These are phyloP conservation scores for Lutraria rhynchaena DNA, from an alignment of 1,140 invertebrate genomes.

Conservation along the genomic window DNA sequence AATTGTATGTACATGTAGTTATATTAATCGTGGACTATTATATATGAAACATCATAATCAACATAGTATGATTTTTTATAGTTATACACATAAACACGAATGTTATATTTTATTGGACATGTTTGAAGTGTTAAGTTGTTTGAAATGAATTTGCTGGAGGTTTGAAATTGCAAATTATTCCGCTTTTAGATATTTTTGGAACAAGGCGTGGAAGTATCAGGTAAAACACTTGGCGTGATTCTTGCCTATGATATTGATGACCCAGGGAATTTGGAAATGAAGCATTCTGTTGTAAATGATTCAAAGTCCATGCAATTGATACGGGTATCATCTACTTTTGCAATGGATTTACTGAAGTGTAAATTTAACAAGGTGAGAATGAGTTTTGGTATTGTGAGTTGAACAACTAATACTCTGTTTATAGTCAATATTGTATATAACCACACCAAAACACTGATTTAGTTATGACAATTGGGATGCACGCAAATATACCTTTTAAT, in stretches of 20 bases:
- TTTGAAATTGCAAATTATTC: neutral
- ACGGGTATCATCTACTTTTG: no score
- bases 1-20: no score
- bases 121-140: no score
- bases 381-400: neutral
- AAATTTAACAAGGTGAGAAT: no score
- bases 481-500: neutral
- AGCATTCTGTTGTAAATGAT: neutral
- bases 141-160: neutral
- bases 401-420: neutral
- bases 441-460: neutral
- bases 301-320: neutral
- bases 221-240: neutral
- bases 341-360: no score
- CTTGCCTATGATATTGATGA: conserved; percentile 22
- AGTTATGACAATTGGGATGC: neutral
- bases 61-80: neutral
- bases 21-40: neutral
- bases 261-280: neutral
- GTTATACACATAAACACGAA: neutral
- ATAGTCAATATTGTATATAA: neutral
- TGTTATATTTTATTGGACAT: neutral
- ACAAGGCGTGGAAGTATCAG: neutral
- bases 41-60: neutral
- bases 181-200: conserved; percentile 4